A percentile compares a stretch with the other conserved stretches of the same genome.
phyloP scores from a whole-genome alignment of 2,797 vertebrate species.

The Falco cherrug region DNA sequence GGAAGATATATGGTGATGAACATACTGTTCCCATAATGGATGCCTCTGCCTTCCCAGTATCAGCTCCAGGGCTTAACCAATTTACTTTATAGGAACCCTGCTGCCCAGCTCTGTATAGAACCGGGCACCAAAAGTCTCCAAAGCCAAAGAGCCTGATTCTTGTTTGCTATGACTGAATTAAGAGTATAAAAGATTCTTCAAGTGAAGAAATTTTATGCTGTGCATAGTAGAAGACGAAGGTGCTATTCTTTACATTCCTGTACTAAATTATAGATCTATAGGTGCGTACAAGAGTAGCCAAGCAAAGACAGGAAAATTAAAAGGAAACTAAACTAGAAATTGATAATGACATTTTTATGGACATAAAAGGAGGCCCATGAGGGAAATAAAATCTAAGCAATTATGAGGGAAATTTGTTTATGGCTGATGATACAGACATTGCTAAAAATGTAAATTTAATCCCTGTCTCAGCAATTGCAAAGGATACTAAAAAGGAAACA shows the following conservation, averaged over 20 bases:
- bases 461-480: neutral
- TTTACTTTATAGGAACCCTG: neutral
- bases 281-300: neutral
- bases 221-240: neutral
- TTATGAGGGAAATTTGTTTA: constrained; percentile 43
- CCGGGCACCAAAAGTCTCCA: neutral
- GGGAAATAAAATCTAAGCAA: neutral
- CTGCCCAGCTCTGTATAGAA: neutral
- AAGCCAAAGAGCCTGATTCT: neutral
- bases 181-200: neutral
- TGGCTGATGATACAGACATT: neutral
- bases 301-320: constrained; percentile 31
- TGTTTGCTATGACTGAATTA: neutral
- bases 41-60: neutral
- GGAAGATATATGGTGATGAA: neutral
- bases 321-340: constrained; percentile 42
- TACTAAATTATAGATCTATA: neutral
- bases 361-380: constrained; percentile 3
- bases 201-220: neutral
- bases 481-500: neutral
- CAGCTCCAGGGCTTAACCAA: neutral
- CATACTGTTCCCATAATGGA: neutral
- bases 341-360: constrained; percentile 1
- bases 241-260: neutral
- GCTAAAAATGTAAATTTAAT: constrained; percentile 4